Base-by-base conservation (phyloP, 1,140 invertebrate species). In the Zaprionus ornatus region DNA sequence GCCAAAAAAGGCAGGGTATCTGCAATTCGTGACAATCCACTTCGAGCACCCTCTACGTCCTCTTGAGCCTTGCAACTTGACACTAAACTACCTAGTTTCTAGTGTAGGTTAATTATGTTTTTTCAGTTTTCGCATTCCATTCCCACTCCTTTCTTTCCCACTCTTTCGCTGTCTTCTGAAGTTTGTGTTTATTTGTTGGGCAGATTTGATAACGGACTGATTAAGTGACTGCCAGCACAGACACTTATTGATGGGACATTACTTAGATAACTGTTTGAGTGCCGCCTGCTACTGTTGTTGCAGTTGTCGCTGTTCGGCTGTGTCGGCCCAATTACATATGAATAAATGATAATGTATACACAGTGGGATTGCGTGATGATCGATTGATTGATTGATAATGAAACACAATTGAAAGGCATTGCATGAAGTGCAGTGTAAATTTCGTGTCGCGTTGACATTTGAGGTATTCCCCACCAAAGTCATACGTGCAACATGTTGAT, bases 221-320 rank as follows among this genome's bases (percentile, higher is more conserved):
- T 83, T 66, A 79, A 80, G 80, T 80, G 77, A 35, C 65, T 67
- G 63, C 37, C 66, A 67, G 65, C 29, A 45, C 64, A 70, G 81
- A 77, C 74, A 80, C 80, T 83, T 83, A 85, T 83, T 69, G 77
- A 83, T 83, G 65, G 71, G 73, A 77, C 82, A 83, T 69, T 63
- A 68, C 76, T 45, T 72, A 80, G 81, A 80, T 80, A 77, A 56
- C 50, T 67, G 71, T 70, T 73, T 80, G 66, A 37, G 52, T 63
- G 37, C 40, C 23, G 40, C 32, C 54, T 67, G 37, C 27, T 29
- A 45, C 21, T 69, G 15, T 25, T 45, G 12, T 19, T 48, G 56
- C n/a, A 32, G 54, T 23, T 57, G 57, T 74, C 61, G 56, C 63
- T 59, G 56, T 74, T 61, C n/a, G n/a, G 29, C 27, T 40, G 35